Evolutionary conservation across 2,888 invertebrate species (phyloP).

Genomic region (Smittia sp.): DNA sequence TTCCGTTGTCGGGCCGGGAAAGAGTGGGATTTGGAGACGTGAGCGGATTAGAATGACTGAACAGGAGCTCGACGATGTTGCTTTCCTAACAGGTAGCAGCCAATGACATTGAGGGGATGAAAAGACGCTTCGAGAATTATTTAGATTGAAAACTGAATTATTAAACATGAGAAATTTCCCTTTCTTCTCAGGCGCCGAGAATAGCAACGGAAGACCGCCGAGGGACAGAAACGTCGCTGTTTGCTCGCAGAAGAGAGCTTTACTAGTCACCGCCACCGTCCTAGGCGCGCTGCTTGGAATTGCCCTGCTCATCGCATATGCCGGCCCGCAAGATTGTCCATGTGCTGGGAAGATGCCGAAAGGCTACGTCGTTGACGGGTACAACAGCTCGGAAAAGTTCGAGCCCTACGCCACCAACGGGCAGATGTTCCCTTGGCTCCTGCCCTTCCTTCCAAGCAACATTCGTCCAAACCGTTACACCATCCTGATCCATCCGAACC

Average conservation of each 20-base stretch:
- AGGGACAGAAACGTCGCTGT: slow-evolving; percentile 68
- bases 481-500: slow-evolving; percentile 87
- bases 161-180: slow-evolving; percentile 40
- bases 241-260: slow-evolving; percentile 81
- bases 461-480: slow-evolving; percentile 80
- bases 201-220: slow-evolving; percentile 52
- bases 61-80: slow-evolving; percentile 89
- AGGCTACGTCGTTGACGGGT: slow-evolving; percentile 61
- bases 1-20: slow-evolving; percentile 35
- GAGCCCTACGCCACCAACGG: slow-evolving; percentile 72
- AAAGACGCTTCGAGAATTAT: slow-evolving; percentile 1
- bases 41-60: slow-evolving; percentile 76
- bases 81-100: slow-evolving; percentile 77
- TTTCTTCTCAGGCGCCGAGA: slow-evolving; percentile 51
- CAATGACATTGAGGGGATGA: background rate
- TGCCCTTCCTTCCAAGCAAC: slow-evolving; percentile 72
- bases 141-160: slow-evolving; percentile 42
- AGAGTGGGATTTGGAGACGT: slow-evolving; percentile 50
- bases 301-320: slow-evolving; percentile 85
- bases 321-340: slow-evolving; percentile 77
- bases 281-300: slow-evolving; percentile 77
- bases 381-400: slow-evolving; percentile 60
- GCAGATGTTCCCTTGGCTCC: slow-evolving; percentile 74
- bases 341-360: slow-evolving; percentile 66
- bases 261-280: slow-evolving; percentile 75